phyloP scores from a whole-genome alignment of 92 coral and sea anemone genomes.

The Zoanthus sansibaricus region DNA sequence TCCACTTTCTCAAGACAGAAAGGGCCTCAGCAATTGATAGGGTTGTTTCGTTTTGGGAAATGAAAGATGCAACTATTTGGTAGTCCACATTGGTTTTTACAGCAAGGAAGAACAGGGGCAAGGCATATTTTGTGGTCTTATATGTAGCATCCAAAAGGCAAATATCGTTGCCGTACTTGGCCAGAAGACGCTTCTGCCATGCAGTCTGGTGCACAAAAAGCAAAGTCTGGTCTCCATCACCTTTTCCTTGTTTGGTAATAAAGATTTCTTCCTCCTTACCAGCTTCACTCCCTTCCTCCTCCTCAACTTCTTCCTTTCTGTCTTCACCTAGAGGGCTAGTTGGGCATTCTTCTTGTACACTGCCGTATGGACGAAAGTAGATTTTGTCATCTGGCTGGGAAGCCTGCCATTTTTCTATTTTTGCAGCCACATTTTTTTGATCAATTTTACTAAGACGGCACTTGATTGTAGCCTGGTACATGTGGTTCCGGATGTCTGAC shows the following conservation, averaged over 20 bases:
- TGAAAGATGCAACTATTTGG: conserved; percentile 63
- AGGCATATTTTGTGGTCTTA: conserved; percentile 63
- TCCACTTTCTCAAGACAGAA: conserved; percentile 47
- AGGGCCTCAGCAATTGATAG: conserved; percentile 63
- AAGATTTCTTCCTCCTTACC: conserved; percentile 22
- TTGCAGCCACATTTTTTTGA: conserved; percentile 57
- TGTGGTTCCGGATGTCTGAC: conserved; percentile 50
- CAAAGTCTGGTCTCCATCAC: conserved; percentile 5
- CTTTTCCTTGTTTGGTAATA: neutral
- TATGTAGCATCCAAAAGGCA: conserved; percentile 62
- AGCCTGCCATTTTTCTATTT: conserved; percentile 33
- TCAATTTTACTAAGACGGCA: conserved; percentile 42
- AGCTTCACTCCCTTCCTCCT: conserved; percentile 3
- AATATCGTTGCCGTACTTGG: neutral
- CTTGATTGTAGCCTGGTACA: conserved; percentile 54
- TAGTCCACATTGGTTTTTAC: conserved; percentile 69
- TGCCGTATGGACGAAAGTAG: conserved; percentile 50
- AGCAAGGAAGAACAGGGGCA: conserved; percentile 66
- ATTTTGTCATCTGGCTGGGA: conserved; percentile 45
- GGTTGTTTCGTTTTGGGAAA: conserved; percentile 55
- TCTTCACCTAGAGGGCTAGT: conserved; percentile 15
- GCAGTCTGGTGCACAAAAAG: conserved; percentile 62
- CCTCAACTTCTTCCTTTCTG: conserved; percentile 1
- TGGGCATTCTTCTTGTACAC: no score
- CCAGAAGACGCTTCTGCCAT: conserved; percentile 59